Evolutionary conservation across 1,140 invertebrate species (phyloP), one percentile per base, ranked within the genome.

Genomic region (Drosophila ohnishii): DNA sequence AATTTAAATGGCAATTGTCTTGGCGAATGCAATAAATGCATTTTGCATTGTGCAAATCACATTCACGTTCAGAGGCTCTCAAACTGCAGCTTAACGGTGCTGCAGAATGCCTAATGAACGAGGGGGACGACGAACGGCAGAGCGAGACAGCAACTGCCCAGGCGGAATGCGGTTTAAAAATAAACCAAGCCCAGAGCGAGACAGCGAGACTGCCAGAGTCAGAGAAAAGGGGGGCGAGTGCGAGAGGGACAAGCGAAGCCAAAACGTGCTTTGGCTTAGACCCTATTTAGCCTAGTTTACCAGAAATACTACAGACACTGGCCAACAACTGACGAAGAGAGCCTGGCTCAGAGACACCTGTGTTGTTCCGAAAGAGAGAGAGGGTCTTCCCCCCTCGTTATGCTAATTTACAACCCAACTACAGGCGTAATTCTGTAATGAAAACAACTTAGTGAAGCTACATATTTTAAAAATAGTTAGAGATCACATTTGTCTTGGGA

Each of bases 221-320:
- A 25, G 39, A n/a, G 39, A 28, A 25, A 56, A 16, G 39, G 51
- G 5, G 30, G 44, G 8, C 35, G 11, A 37, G 58, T 50, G 56
- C 2, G 45, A 37, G 59, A 28, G 57, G 34, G 63, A 7, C 11
- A 19, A 16, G 22, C 42, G 60, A 74, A 75, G 53, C 75, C 72
- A 80, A 87, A 88, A 87, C 83, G 83, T 87, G 83, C 83, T 87
- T 88, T 83, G 83, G 73, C 84, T 80, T 64, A 87, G 83, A 84
- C 76, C 84, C 83, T 87, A 87, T 80, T 87, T 87, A 87, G 83
- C 83, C 83, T 83, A 87, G 84, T 87, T 87, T 80, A 87, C 72
- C 34, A 55, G 19, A 55, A 53, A 37, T 53, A 53, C 50, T 53
- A 51, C 35, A 71, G 56, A 45, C 35, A 72, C 57, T 55, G 65